Conservation (phyloP, 2,797 vertebrate genomes). For the Rallus crepitans region DNA sequence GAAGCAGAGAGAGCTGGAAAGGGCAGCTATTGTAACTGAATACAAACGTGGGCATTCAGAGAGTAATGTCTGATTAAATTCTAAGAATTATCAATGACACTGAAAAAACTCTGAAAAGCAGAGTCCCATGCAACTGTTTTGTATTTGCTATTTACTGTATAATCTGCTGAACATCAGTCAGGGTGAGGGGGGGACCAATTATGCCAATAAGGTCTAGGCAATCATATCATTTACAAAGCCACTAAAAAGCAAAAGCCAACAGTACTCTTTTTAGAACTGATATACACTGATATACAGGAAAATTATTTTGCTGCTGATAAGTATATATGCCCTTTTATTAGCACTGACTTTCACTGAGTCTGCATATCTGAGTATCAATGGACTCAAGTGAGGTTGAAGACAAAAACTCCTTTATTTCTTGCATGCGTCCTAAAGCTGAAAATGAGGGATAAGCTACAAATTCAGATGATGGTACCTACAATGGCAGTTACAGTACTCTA, state of each 20-base stretch:
- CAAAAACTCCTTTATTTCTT: not conserved
- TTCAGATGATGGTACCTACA: not conserved
- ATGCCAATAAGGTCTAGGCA: not conserved
- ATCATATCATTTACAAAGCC: not conserved
- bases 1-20: not conserved
- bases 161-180: not conserved
- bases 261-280: not conserved
- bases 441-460: not conserved
- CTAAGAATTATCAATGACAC: not conserved
- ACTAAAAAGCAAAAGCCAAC: not conserved
- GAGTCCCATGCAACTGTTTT: not conserved
- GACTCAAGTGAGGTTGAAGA: not conserved
- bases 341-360: not conserved
- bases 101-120: not conserved
- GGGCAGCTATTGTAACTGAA: not conserved
- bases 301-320: not conserved
- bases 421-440: not conserved
- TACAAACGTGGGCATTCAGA: not conserved
- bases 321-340: not conserved
- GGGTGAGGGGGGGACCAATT: not conserved
- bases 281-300: not conserved
- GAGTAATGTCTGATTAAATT: not conserved
- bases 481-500: not conserved
- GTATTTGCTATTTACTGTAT: not conserved
- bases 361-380: not conserved